Evolutionary conservation across 2,797 vertebrate species (phyloP), one percentile per base, ranked within the genome.

Genomic region (Orientallactaga sibirica): DNA sequence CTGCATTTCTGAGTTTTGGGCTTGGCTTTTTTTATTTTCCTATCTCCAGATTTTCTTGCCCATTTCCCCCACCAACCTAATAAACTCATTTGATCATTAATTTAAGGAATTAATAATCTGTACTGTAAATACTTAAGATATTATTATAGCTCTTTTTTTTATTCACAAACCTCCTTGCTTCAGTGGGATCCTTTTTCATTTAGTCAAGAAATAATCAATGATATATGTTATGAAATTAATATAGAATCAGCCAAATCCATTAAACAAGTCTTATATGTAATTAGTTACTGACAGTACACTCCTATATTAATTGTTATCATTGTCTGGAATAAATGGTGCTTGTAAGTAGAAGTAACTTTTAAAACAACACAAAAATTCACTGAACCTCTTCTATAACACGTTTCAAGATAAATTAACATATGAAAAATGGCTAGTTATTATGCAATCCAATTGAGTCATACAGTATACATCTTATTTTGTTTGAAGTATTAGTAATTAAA

Each of bases 401-500:
- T 64, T 64, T 64, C 8, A 12, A 58, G 55, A 58, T 58, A 58
- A 20, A 24, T 64, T 64, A 20, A 64, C 16, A 64, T 15, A 64
- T 64, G 8, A 20, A 64, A 64, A 64, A 22, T 64, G 24, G 19
- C 4, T 20, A 64, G 24, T 64, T 64, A 20, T 5, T 64, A 64
- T 64, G 20, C 18, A 64, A 64, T 18, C 62, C 62, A 64, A 22
- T 64, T 20, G 62, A 64, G 62, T 24, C 20, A 64, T 64, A n/a
- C 29, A 68, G 29, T n/a, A 68, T 29, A 29, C 29, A 10, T 68
- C 78, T 64, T 55, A 27, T 85, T 87, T 92, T 89, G 11, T 24
- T 70, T 75, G 37, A 90, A 83, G 68, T 94, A 55, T 76, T 92
- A 58, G 12, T 58, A 58, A 83, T 70, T 84, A 70, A 90, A 43